Base-by-base conservation (phyloP, 2,113 vertebrate species). In the Ammospiza nelsoni region DNA sequence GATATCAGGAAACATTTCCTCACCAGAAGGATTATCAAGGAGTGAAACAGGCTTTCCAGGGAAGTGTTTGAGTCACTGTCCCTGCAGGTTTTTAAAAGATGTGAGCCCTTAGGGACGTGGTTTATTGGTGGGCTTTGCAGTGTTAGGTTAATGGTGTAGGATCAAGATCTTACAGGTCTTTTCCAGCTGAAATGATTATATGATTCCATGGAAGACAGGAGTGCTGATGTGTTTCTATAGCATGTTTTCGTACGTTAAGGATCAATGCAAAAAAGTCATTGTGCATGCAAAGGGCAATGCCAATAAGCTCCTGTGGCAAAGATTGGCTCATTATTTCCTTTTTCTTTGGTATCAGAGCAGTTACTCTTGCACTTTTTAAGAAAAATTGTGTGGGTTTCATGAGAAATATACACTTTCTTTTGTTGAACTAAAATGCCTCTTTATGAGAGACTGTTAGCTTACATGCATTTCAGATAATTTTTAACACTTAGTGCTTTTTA, bases 181-280 rank as follows among this genome's bases (percentile, higher is more conserved):
- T 54, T 72, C 25, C 39, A 48, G 27, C n/a, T 18, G 28, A 43
- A 83, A 44, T n/a, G 3, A 24, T 41, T 39, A 10, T 44, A 5
- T 31, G 43, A 27, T 51, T 58, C 51, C 28, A 5, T 62, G 69
- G 48, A 92, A 84, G 43, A 49, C 21, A 24, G 35, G 39, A 79
- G 21, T 2, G 1, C 18, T 69, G 22, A 9, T 1, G 0, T 43
- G 16, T 66, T 55, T 62, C 41, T 66, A 0, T 16, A 23, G 23
- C 18, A 15, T 18, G 5, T 49, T 74, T 85, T 75, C 2, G 0
- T 39, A 39, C 0, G 0, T 35, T 44, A n/a, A 59, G 12, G 17
- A 43, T 41, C 33, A 55, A 25, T 31, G 21, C 28, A 59, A 57
- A 29, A 27, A 52, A 57, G 48, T 29, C 23, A 21, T 22, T 83